Percentiles rank a stretch among this genome's conserved stretches.
Conservation (phyloP, 2,113 vertebrate species). For the Mionectes macconnelli region DNA sequence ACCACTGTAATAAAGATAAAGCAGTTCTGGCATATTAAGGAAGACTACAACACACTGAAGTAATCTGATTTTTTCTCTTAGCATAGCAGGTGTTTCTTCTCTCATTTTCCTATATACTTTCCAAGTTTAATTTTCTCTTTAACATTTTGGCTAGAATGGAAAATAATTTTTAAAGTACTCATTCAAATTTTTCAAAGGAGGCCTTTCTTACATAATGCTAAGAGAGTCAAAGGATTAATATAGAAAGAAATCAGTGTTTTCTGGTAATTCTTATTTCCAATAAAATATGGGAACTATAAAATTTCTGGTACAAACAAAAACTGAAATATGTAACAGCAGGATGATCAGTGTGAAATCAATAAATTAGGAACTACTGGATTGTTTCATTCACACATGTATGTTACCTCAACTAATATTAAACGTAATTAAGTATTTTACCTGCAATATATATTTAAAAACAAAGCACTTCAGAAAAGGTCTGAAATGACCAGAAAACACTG, state of each 20-base stretch:
- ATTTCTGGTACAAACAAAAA: not conserved
- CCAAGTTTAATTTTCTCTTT: not conserved
- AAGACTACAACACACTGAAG: not conserved
- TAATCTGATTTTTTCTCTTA: slow-evolving; percentile 16
- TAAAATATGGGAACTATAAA: not conserved
- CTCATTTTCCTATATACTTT: not conserved
- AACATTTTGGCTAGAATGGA: not conserved
- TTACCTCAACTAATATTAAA: not conserved
- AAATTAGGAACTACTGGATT: not conserved
- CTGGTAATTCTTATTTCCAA: not conserved
- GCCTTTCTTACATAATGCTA: not conserved
- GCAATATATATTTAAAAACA: not conserved
- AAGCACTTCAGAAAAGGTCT: not conserved
- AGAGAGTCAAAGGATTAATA: not conserved
- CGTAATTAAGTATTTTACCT: not conserved
- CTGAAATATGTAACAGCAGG: not conserved
- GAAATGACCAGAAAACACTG: not conserved
- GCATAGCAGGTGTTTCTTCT: not conserved
- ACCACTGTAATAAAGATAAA: slow-evolving; percentile 5
- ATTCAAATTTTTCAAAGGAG: not conserved
- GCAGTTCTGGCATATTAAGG: not conserved
- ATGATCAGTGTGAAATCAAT: not conserved
- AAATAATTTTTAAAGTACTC: not conserved
- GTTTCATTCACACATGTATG: not conserved
- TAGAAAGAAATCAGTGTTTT: not conserved